Conservation (phyloP, 2,888 invertebrate species). For the Tinea semifulvella region DNA sequence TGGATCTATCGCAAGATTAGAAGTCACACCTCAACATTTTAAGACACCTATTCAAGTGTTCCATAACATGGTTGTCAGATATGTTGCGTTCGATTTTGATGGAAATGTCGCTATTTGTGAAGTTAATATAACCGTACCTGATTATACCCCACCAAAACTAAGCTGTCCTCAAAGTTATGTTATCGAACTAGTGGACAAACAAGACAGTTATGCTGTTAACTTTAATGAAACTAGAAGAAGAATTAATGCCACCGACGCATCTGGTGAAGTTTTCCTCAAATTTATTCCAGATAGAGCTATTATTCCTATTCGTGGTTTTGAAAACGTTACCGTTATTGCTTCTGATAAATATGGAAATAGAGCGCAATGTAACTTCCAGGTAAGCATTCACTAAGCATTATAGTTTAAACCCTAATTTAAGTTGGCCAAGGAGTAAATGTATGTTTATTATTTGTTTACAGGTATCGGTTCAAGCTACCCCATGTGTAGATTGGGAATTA, state of each 20-base stretch:
- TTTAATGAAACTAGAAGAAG: constrained; percentile 88
- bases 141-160: constrained; percentile 88
- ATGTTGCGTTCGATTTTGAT: constrained; percentile 96
- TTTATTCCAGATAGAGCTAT: constrained; percentile 86
- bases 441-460: constrained; percentile 26
- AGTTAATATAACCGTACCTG: constrained; percentile 94
- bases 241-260: constrained; percentile 87
- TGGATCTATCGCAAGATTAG: constrained; percentile 91
- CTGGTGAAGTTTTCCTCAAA: constrained; percentile 84
- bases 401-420: background rate
- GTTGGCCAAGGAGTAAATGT: background rate
- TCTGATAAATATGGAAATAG: constrained; percentile 88
- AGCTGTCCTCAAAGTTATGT: constrained; percentile 95
- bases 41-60: constrained; percentile 88
- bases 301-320: constrained; percentile 86
- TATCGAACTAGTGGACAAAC: constrained; percentile 88
- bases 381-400: constrained; percentile 29
- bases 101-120: constrained; percentile 97
- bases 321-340: constrained; percentile 92
- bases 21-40: constrained; percentile 92
- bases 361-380: constrained; percentile 92
- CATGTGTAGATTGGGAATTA: constrained; percentile 95
- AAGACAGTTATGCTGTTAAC: constrained; percentile 89
- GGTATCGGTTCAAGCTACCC: constrained; percentile 90
- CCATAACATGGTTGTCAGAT: constrained; percentile 91